Evolutionary conservation across 2,888 invertebrate species (phyloP).

Genomic region (Gibbula magus): DNA sequence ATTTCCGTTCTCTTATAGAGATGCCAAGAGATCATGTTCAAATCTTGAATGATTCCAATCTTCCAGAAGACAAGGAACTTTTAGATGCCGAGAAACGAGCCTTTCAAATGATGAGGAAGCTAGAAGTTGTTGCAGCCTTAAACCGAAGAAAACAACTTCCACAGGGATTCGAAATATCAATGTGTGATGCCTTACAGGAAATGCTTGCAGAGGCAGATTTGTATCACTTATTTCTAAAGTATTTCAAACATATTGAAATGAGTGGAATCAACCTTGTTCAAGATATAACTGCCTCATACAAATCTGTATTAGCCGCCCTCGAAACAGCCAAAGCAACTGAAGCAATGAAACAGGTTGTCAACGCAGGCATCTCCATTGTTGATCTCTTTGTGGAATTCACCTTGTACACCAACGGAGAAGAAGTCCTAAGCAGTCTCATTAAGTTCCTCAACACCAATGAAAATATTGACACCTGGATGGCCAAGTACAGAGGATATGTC

Average conservation of each 20-base stretch:
- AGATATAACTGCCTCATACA: constrained; percentile 58
- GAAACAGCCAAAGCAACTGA: constrained; percentile 51
- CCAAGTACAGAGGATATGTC: constrained; percentile 62
- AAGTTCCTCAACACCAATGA: constrained; percentile 59
- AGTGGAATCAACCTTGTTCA: constrained; percentile 54
- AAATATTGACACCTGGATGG: constrained; percentile 63
- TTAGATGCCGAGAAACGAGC: constrained; percentile 57
- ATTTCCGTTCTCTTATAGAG: constrained; percentile 53
- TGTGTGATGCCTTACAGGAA: constrained; percentile 65
- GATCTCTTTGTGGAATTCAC: constrained; percentile 64
- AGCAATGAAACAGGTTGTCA: constrained; percentile 57
- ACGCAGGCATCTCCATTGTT: constrained; percentile 58
- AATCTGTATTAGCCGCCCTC: constrained; percentile 55
- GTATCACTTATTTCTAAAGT: constrained; percentile 67
- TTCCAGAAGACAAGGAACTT: constrained; percentile 54
- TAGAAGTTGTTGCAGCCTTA: constrained; percentile 64
- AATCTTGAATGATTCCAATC: constrained; percentile 48
- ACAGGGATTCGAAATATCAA: constrained; percentile 65
- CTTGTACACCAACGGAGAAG: constrained; percentile 57
- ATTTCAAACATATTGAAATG: constrained; percentile 54
- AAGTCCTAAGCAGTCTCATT: constrained; percentile 53
- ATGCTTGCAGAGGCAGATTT: constrained; percentile 57
- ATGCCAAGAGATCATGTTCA: constrained; percentile 56
- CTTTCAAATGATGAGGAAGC: constrained; percentile 56
- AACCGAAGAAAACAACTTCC: constrained; percentile 60